phyloP scores from a whole-genome alignment of 2,888 invertebrate species.

The Timandra comae region DNA sequence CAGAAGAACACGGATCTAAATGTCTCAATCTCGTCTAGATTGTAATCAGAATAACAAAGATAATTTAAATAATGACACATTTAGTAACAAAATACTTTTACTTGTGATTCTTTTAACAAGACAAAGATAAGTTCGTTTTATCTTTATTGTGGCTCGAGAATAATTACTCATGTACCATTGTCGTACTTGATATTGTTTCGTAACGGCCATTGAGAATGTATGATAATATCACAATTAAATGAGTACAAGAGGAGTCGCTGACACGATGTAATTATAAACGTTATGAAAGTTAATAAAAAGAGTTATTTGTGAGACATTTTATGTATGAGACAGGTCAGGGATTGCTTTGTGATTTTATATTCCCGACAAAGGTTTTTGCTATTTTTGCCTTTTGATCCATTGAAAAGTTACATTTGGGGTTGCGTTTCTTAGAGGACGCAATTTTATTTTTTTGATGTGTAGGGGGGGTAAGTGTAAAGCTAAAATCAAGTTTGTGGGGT shows the following conservation, averaged over 20 bases:
- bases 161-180: constrained; percentile 6
- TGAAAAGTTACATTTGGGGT: too few relatives aligned
- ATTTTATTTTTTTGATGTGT: too few relatives aligned
- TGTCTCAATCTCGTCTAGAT: too few relatives aligned
- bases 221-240: constrained; percentile 9
- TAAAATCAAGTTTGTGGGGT: too few relatives aligned
- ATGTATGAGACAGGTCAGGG: too few relatives aligned
- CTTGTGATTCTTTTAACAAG: constrained; percentile 1
- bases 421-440: too few relatives aligned
- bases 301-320: too few relatives aligned
- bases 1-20: too few relatives aligned
- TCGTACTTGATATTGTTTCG: constrained; percentile 10
- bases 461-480: too few relatives aligned
- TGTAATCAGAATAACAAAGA: background rate
- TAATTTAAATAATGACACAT: background rate
- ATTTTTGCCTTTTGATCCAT: too few relatives aligned
- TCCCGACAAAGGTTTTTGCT: constrained; percentile 2
- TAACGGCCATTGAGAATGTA: constrained; percentile 9
- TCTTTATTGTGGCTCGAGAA: constrained; percentile 9
- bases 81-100: constrained; percentile 1
- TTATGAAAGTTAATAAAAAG: constrained; percentile 7
- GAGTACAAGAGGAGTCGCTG: constrained; percentile 5
- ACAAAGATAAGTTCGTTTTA: background rate
- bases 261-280: constrained; percentile 5
- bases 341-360: background rate